Evolutionary conservation across 2,797 vertebrate species (phyloP).

Genomic region (Trachurus trachurus): DNA sequence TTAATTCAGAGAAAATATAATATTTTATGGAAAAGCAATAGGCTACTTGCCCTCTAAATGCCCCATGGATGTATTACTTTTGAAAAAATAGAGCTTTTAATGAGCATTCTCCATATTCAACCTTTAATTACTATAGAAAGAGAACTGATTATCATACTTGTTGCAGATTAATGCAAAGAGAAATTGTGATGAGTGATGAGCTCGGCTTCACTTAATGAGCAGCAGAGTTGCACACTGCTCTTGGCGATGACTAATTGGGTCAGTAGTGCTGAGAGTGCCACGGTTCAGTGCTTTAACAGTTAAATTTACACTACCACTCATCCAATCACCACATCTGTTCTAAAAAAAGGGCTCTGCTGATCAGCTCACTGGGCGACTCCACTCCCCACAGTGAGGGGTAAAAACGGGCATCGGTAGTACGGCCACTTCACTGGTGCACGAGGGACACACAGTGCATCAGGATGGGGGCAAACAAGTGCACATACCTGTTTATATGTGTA

Average conservation of each 20-base stretch:
- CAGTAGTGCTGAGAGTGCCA: slow-evolving; percentile 40
- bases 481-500: background rate
- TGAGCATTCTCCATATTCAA: too few species aligned
- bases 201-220: background rate
- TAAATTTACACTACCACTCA: slow-evolving; percentile 27
- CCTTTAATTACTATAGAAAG: background rate
- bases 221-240: slow-evolving; percentile 4
- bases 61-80: too few species aligned
- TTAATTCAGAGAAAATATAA: too few species aligned
- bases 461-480: background rate
- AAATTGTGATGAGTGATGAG: background rate
- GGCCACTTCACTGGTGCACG: background rate
- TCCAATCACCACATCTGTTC: slow-evolving; percentile 31
- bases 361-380: slow-evolving; percentile 6
- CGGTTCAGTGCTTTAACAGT: slow-evolving; percentile 17
- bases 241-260: slow-evolving; percentile 29
- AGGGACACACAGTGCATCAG: background rate
- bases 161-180: background rate
- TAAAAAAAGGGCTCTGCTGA: slow-evolving; percentile 11
- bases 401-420: background rate
- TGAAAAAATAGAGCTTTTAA: too few species aligned
- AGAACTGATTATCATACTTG: background rate
- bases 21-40: too few species aligned
- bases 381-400: background rate
- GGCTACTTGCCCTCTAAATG: too few species aligned